Percentiles rank a stretch among this genome's conserved stretches.
Conservation (phyloP, 2,797 vertebrate species). For the Gallirallus australis region DNA sequence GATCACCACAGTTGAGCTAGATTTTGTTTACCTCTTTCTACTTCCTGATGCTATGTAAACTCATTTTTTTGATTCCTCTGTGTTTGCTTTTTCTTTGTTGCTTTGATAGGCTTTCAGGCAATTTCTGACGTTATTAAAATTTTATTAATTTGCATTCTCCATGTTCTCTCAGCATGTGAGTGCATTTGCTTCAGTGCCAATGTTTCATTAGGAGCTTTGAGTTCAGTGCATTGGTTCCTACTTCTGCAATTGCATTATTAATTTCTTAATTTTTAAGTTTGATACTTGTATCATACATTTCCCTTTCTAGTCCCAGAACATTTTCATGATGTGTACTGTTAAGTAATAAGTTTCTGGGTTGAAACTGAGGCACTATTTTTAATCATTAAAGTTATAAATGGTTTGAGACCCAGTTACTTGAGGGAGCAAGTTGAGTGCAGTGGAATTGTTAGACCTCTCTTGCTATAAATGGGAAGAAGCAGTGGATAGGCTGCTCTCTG, state of each 20-base stretch:
- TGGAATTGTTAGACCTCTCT: conserved; percentile 21
- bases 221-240: not conserved
- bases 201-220: conserved; percentile 5
- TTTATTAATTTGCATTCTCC: conserved; percentile 12
- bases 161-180: not conserved
- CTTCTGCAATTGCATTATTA: conserved; percentile 13
- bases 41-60: not conserved
- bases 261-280: conserved; percentile 40
- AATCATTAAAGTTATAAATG: conserved; percentile 37
- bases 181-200: not conserved
- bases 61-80: not conserved
- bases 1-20: rapidly evolving
- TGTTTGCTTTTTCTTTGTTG: not conserved
- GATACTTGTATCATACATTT: not conserved
- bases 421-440: conserved; percentile 18
- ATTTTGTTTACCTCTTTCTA: not conserved
- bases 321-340: not conserved
- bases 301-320: not conserved
- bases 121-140: not conserved
- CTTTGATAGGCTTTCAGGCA: not conserved
- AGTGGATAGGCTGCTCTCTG: not conserved
- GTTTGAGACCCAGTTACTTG: conserved; percentile 50
- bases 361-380: conserved; percentile 50
- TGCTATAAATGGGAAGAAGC: conserved; percentile 18
- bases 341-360: conserved; percentile 41